Evolutionary conservation across 2,888 invertebrate species (phyloP).

Genomic region (Diploptera punctata): DNA sequence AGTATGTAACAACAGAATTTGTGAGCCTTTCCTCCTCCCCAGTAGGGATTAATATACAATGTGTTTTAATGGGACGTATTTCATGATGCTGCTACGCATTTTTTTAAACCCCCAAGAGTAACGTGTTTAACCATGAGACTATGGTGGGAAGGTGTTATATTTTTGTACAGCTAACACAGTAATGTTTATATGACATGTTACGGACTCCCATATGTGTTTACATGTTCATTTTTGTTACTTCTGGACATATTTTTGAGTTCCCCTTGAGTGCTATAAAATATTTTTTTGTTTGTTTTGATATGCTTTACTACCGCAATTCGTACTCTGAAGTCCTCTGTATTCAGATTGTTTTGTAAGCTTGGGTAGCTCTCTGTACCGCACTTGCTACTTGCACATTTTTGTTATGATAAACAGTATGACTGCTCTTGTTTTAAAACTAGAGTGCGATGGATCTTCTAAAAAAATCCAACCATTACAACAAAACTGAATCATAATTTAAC

Average conservation of each 20-base stretch:
- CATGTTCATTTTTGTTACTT: slow-evolving; percentile 37
- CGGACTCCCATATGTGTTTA: slow-evolving; percentile 29
- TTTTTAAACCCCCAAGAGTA: slow-evolving; percentile 1
- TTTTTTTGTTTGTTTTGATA: slow-evolving; percentile 33
- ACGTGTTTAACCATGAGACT: background rate
- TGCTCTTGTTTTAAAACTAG: too few species aligned
- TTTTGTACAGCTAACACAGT: background rate
- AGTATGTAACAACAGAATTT: slow-evolving; percentile 19
- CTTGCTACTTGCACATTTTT: too few species aligned
- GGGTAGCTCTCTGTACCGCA: too few species aligned
- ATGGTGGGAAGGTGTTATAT: background rate
- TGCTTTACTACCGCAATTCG: slow-evolving; percentile 18
- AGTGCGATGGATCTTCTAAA: too few species aligned
- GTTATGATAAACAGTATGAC: too few species aligned
- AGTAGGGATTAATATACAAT: slow-evolving; percentile 37
- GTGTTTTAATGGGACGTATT: slow-evolving; percentile 38
- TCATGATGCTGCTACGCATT: slow-evolving; percentile 9
- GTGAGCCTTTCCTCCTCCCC: slow-evolving; percentile 12
- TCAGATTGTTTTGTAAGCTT: slow-evolving; percentile 11
- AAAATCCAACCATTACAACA: too few species aligned
- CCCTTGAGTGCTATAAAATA: slow-evolving; percentile 33
- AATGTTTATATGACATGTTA: slow-evolving; percentile 34
- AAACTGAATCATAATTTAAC: too few species aligned
- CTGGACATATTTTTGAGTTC: slow-evolving; percentile 25
- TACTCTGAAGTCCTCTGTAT: background rate